These are phyloP conservation scores for Montipora cactus DNA, from an alignment of 64 coral and sea anemone genomes.

Conservation along the genomic window DNA sequence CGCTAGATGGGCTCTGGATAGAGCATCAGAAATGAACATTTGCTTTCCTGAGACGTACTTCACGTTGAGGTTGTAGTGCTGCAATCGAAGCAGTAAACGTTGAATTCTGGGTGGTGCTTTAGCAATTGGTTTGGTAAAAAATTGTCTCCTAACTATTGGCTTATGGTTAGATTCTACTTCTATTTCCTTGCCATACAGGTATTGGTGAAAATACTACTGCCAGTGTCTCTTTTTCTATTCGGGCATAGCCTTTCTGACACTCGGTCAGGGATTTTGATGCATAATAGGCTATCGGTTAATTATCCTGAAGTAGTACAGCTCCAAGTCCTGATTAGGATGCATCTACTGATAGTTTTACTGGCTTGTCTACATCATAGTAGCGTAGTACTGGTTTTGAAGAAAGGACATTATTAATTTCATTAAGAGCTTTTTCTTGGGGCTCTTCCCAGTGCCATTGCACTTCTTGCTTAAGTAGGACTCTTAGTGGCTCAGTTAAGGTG, in stretches of 20 bases:
- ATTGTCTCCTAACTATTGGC: not conserved
- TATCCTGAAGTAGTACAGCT: constrained; percentile 16
- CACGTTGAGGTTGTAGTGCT: constrained; percentile 23
- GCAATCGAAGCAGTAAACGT: constrained; percentile 6
- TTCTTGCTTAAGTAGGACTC: not conserved
- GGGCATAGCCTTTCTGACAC: not conserved
- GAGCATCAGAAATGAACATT: not conserved
- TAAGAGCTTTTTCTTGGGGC: constrained; percentile 11
- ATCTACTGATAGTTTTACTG: constrained; percentile 45
- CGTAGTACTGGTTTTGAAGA: constrained; percentile 45
- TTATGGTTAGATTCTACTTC: constrained; percentile 29
- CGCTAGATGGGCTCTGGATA: not conserved
- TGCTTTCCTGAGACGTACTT: not conserved
- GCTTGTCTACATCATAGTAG: constrained; percentile 9
- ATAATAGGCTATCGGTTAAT: constrained; percentile 10
- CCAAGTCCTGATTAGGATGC: constrained; percentile 56
- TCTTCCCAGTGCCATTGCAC: constrained; percentile 33
- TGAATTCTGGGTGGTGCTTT: constrained; percentile 18
- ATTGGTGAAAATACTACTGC: not conserved
- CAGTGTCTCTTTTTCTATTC: too few species aligned
- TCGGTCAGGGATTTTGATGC: not conserved
- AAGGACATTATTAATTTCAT: constrained; percentile 23
- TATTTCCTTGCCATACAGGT: constrained; percentile 22
- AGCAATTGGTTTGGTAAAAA: not conserved
- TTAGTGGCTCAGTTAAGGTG: constrained; percentile 36